phyloP scores from a whole-genome alignment of 2,888 invertebrate species.

The Crioceris asparagi region DNA sequence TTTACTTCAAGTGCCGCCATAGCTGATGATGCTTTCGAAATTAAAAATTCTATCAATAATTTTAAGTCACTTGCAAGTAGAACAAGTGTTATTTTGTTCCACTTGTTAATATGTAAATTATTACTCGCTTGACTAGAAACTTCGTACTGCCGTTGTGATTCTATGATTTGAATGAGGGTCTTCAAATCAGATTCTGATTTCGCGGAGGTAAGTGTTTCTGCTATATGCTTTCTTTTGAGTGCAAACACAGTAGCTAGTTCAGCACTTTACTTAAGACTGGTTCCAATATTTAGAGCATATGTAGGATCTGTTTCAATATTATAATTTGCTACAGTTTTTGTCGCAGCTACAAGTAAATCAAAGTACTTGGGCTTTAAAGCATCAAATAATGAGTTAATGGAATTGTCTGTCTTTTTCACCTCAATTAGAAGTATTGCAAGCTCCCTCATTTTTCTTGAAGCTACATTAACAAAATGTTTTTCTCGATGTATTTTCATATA shows the following conservation, averaged over 20 bases:
- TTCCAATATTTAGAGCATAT: no score
- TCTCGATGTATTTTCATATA: slow-evolving; percentile 12
- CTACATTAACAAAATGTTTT: slow-evolving; percentile 11
- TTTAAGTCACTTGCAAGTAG: slow-evolving; percentile 13
- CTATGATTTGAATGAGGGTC: slow-evolving; percentile 17
- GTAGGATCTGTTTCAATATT: slow-evolving; percentile 17
- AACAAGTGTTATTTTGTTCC: slow-evolving; percentile 18
- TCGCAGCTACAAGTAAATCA: slow-evolving; percentile 9
- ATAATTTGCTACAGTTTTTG: slow-evolving; percentile 16
- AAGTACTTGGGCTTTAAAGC: slow-evolving; percentile 10
- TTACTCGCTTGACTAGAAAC: slow-evolving; percentile 8
- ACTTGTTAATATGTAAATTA: slow-evolving; percentile 15
- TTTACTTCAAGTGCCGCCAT: not conserved
- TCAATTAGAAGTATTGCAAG: slow-evolving; percentile 11
- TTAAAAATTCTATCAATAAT: slow-evolving; percentile 1
- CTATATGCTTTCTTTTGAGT: not conserved
- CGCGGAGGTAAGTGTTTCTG: slow-evolving; percentile 1
- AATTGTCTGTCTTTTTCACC: slow-evolving; percentile 8
- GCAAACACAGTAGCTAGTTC: slow-evolving; percentile 14
- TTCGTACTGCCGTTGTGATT: slow-evolving; percentile 14
- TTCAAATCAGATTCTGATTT: slow-evolving; percentile 17
- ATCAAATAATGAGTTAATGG: slow-evolving; percentile 9
- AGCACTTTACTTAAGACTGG: no score
- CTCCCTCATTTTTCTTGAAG: slow-evolving; percentile 17
- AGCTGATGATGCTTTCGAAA: not conserved